Percentiles rank a stretch among this genome's conserved stretches.
Evolutionary conservation across 1,140 invertebrate species (phyloP).

Genomic region (Bombus picipes): DNA sequence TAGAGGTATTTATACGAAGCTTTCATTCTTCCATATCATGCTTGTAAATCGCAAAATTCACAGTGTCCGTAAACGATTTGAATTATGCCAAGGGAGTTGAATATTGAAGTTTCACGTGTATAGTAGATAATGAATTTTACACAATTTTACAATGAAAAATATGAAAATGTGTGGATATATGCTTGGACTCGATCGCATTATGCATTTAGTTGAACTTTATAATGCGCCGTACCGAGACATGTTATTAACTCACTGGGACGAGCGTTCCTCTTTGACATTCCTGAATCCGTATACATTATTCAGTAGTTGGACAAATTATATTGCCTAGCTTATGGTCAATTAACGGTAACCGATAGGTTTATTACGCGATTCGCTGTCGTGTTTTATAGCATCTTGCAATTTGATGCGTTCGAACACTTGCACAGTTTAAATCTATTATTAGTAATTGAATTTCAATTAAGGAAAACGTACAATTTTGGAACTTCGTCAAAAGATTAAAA

Average conservation of each 20-base stretch:
- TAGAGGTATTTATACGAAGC: not conserved
- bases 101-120: not conserved
- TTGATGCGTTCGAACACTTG: too few species aligned
- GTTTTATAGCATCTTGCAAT: not conserved
- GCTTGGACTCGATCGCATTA: not conserved
- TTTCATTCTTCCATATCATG: not conserved
- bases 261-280: not conserved
- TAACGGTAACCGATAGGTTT: conserved; percentile 13
- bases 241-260: not conserved
- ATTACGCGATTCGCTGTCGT: not conserved
- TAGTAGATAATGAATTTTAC: not conserved
- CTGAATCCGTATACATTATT: conserved; percentile 11
- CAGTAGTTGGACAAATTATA: conserved; percentile 10
- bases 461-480: not conserved
- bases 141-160: too few species aligned
- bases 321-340: not conserved
- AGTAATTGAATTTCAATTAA: not conserved
- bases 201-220: conserved; percentile 5
- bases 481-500: not conserved
- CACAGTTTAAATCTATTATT: not conserved
- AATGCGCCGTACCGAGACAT: too few species aligned
- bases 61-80: not conserved
- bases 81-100: not conserved
- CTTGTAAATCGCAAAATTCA: not conserved
- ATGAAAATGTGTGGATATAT: not conserved